Evolutionary conservation across 2,113 vertebrate genomes (phyloP).

Genomic region (Dasyprocta punctata): DNA sequence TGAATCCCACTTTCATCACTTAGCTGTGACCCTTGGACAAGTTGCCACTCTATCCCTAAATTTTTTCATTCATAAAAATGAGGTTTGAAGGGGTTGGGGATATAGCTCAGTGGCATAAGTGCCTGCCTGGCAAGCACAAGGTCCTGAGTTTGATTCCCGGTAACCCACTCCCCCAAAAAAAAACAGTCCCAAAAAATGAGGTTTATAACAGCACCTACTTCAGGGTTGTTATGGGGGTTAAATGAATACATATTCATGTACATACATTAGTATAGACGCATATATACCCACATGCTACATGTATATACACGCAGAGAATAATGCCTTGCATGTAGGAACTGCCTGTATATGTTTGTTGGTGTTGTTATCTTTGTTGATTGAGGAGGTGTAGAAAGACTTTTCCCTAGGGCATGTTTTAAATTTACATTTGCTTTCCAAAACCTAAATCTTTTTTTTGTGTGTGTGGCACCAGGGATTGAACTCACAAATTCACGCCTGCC

Average conservation of each 20-base stretch:
- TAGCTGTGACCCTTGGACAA: neutral
- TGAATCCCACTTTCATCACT: neutral
- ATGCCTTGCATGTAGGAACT: neutral
- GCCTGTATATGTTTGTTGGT: neutral
- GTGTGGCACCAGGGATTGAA: too few relatives aligned
- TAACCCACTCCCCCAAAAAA: too few relatives aligned
- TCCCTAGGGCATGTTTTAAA: neutral
- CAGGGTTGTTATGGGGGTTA: neutral
- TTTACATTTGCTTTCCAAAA: constrained; percentile 25
- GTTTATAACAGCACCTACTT: neutral
- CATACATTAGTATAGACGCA: neutral
- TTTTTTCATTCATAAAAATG: neutral
- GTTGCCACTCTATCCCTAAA: neutral
- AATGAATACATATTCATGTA: neutral
- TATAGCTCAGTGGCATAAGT: too few relatives aligned
- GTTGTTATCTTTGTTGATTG: constrained; percentile 1
- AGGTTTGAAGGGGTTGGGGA: neutral
- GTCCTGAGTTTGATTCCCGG: too few relatives aligned
- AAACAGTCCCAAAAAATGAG: neutral
- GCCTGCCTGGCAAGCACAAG: too few relatives aligned
- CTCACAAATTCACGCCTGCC: too few relatives aligned
- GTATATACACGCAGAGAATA: neutral
- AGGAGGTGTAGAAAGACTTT: neutral
- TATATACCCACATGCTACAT: neutral
- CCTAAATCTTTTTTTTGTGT: neutral